Conservation (phyloP, 2,888 invertebrate species). For the Pimpla rufipes region DNA sequence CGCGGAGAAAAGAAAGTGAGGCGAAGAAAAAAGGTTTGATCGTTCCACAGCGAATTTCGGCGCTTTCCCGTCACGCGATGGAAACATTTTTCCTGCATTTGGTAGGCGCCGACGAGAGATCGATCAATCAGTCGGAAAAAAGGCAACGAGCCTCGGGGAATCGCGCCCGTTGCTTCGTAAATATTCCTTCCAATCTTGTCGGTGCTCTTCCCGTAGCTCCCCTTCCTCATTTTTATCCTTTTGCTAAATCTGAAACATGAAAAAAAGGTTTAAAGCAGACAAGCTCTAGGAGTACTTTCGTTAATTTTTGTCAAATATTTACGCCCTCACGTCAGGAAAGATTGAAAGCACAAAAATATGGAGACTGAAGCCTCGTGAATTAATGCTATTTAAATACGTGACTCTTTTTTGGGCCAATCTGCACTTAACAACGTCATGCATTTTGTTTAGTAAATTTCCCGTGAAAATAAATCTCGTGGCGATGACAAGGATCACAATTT, state of each 20-base stretch:
- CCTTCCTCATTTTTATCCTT: conserved; percentile 37
- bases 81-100: conserved; percentile 35
- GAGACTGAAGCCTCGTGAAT: conserved; percentile 1
- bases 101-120: conserved; percentile 14
- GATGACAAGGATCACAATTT: no score
- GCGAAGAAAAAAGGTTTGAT: conserved; percentile 13
- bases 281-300: conserved; percentile 32
- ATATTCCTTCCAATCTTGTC: conserved; percentile 48
- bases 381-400: conserved; percentile 36
- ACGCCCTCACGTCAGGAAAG: not conserved
- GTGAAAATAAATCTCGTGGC: no score
- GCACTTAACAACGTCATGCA: no score
- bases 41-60: conserved; percentile 18
- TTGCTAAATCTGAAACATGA: conserved; percentile 27
- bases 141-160: conserved; percentile 57
- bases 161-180: conserved; percentile 61
- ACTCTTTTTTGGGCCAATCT: not conserved
- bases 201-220: conserved; percentile 4
- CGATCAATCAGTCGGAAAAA: conserved; percentile 61
- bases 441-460: no score
- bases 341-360: conserved; percentile 11
- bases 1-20: not conserved
- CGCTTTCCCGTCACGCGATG: conserved; percentile 24
- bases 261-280: conserved; percentile 39
- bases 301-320: conserved; percentile 62